Evolutionary conservation across 2,113 vertebrate genomes (phyloP).

Genomic region (Rutilus rutilus): DNA sequence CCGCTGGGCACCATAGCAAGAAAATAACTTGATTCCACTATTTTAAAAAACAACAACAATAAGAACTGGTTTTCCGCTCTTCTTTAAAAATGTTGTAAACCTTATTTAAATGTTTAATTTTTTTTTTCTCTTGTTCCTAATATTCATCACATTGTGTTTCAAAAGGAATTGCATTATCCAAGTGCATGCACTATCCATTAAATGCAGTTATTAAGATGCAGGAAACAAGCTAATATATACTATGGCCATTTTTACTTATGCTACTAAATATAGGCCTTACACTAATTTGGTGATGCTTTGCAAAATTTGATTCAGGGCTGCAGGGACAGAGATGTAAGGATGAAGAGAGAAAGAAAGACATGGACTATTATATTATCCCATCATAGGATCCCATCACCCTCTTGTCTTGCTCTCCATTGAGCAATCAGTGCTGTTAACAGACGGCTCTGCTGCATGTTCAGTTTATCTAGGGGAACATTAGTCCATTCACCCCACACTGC

Average conservation of each 20-base stretch:
- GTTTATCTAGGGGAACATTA: constrained; percentile 17
- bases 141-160: neutral
- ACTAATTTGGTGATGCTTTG: neutral
- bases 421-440: constrained; percentile 11
- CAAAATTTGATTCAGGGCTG: neutral
- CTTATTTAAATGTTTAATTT: neutral
- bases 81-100: no score
- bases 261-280: neutral
- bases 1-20: neutral
- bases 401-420: constrained; percentile 9
- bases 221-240: neutral
- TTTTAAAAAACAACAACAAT: no score
- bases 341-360: neutral
- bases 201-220: neutral
- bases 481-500: constrained; percentile 2
- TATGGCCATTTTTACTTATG: neutral
- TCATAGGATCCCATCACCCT: constrained; percentile 14
- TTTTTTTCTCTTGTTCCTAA: neutral
- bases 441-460: neutral
- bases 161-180: neutral
- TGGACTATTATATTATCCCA: neutral
- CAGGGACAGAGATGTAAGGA: neutral
- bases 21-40: no score
- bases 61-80: no score
- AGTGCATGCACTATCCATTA: neutral